phyloP scores from a whole-genome alignment of 2,888 invertebrate genomes.

The Phortica okadai region DNA sequence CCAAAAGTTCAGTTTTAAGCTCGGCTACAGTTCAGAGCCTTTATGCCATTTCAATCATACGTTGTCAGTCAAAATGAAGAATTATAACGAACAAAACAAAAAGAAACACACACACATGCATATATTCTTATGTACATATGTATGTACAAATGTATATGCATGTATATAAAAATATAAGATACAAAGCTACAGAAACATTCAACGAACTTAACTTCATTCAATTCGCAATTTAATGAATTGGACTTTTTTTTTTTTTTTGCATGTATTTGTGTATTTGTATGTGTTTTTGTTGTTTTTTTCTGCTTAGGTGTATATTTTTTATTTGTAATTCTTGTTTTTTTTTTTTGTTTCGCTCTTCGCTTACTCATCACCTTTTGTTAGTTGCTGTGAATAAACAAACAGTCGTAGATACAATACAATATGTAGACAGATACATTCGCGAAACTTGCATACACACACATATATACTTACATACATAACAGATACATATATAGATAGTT shows the following conservation, averaged over 20 bases:
- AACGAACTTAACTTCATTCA: constrained; percentile 15
- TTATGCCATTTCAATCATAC: neutral
- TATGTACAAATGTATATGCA: too few relatives aligned
- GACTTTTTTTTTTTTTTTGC: neutral
- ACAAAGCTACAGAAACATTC: neutral
- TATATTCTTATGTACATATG: neutral
- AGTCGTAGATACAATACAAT: neutral
- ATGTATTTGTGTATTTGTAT: neutral
- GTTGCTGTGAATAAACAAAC: constrained; percentile 11
- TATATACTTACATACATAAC: neutral
- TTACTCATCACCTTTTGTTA: constrained; percentile 57
- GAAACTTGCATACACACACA: neutral
- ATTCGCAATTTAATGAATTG: constrained; percentile 34
- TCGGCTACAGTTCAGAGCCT: constrained; percentile 15
- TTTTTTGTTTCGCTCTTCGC: constrained; percentile 52
- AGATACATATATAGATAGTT: constrained; percentile 4
- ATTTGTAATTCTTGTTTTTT: constrained; percentile 38
- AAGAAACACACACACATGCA: neutral
- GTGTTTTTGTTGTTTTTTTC: neutral
- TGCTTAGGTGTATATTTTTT: constrained; percentile 1
- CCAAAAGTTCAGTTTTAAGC: neutral
- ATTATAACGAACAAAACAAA: neutral
- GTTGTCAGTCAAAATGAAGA: constrained; percentile 8
- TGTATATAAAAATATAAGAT: neutral
- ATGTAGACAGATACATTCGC: constrained; percentile 7